Percentiles rank a stretch among this genome's conserved stretches.
phyloP scores from a whole-genome alignment of 2,113 vertebrate species.

The Hippoglossus stenolepis region DNA sequence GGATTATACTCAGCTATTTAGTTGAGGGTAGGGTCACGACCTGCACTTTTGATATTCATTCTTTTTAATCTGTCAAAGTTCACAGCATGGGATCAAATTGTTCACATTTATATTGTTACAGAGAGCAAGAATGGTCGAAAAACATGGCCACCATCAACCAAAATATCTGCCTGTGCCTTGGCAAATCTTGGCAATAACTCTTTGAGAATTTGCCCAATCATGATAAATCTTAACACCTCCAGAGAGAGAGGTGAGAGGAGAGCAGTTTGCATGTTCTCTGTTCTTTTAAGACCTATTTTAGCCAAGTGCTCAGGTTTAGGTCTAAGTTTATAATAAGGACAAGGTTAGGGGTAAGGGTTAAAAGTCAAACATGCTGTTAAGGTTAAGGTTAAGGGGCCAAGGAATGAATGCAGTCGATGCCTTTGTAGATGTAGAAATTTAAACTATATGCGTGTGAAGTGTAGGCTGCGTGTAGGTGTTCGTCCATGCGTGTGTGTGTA shows the following conservation, averaged over 20 bases:
- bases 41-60: too few species aligned
- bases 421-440: conserved; percentile 2
- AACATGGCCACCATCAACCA: background rate
- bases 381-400: conserved; percentile 15
- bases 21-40: too few species aligned
- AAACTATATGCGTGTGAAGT: background rate
- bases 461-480: too few species aligned
- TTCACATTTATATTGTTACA: background rate
- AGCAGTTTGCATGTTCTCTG: background rate
- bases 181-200: background rate
- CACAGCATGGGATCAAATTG: too few species aligned
- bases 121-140: background rate
- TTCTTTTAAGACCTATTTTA: conserved; percentile 30
- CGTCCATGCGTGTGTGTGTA: background rate
- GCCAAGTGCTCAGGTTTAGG: conserved; percentile 13
- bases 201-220: background rate
- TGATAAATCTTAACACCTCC: background rate
- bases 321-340: conserved; percentile 46
- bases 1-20: too few species aligned
- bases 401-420: conserved; percentile 14
- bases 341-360: conserved; percentile 37
- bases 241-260: background rate
- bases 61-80: too few species aligned
- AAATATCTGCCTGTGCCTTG: background rate
- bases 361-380: conserved; percentile 43